Percentiles rank a stretch among this genome's conserved stretches.
Conservation (phyloP, 2,797 vertebrate species). For the Liasis olivaceus region DNA sequence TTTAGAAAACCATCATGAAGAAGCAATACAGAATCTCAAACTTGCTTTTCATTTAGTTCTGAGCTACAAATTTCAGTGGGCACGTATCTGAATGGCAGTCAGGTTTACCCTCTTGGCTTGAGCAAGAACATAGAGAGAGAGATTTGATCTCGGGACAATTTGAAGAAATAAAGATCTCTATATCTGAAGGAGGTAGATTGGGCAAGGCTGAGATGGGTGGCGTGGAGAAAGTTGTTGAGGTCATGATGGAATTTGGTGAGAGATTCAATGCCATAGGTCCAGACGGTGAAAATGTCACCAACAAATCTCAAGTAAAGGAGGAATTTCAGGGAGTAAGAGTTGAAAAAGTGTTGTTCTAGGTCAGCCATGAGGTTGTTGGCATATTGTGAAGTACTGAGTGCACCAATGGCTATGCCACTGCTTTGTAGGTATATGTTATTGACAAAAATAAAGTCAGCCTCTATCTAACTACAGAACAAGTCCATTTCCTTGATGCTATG, state of each 20-base stretch:
- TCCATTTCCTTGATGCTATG: not conserved
- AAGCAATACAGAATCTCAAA: constrained; percentile 54
- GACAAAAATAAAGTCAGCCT: not conserved
- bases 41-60: constrained; percentile 47
- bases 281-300: not conserved
- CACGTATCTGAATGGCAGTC: constrained; percentile 52
- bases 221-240: not conserved
- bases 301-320: not conserved
- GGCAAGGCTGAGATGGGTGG: not conserved
- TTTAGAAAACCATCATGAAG: not conserved
- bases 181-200: constrained; percentile 21
- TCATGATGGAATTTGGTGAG: not conserved
- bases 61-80: constrained; percentile 53
- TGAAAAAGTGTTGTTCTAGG: not conserved
- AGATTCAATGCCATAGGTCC: not conserved
- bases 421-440: not conserved
- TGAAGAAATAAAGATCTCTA: constrained; percentile 39
- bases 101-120: constrained; percentile 39
- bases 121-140: constrained; percentile 46
- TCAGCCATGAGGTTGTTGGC: not conserved
- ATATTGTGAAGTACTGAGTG: not conserved
- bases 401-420: too few species aligned
- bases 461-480: not conserved
- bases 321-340: not conserved
- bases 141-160: not conserved